Evolutionary conservation across 2,888 invertebrate genomes (phyloP), one percentile per base, ranked within the genome.

Genomic region (Heliconius erato): DNA sequence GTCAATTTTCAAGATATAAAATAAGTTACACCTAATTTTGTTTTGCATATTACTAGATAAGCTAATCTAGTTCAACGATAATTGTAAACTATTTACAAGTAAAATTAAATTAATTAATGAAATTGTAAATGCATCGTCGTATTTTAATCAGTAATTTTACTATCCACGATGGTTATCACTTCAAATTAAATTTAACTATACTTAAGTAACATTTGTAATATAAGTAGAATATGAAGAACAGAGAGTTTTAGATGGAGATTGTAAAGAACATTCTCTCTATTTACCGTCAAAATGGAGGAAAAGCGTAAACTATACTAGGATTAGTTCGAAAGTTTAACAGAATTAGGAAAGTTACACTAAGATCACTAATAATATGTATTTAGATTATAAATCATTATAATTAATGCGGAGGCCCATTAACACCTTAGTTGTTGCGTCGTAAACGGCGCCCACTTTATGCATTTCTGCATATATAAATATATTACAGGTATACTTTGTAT

Each of bases 301-400:
- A 23, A 72, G n/a, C n/a, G 14, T 16, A n/a, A 44, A 44, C 23
- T 40, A 3, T 40, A 40, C 59, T 19, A 40, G 3, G 12, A 40
- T 6, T 65, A 40, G 19, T 7, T 72, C 23, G 26, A 59, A 72
- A 63, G 59, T 32, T 26, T 9, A 19, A 72, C 23, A 14, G 7
- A 65, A 65, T 67, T 67, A 74, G 35, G 63, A 65, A 49, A 40
- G 79, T 79, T 23, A 44, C 19, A 19, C 35, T 14, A 74, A 79
- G 68, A 82, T 74, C 68, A 79, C 72, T 68, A 80, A 74, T 78
- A 35, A 74, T 44, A 80, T 72, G 79, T 87, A 87, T 87, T 87
- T 86, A 86, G 82, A 82, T 89, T 89, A 89, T 92, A 91, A 91
- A 91, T 91, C 90, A 90, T 90, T 90, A 89, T 90, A 91, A 91